Conservation (phyloP, 1,140 invertebrate genomes). For the Zaprionus ornatus region DNA sequence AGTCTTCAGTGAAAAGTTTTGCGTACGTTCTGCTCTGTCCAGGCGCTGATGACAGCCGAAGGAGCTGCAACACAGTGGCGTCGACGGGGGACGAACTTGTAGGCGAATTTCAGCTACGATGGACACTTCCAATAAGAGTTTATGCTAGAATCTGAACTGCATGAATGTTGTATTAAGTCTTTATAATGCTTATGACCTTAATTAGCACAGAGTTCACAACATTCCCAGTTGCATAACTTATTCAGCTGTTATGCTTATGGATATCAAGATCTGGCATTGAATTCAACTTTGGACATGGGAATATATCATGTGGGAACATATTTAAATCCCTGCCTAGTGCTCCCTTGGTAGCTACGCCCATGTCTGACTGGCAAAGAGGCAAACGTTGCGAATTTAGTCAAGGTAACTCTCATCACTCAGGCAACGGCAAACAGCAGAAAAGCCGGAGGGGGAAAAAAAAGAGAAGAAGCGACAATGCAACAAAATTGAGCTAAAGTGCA, state of each 20-base stretch:
- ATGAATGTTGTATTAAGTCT: no score
- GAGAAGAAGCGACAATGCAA: conserved; percentile 40
- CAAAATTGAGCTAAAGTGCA: conserved; percentile 41
- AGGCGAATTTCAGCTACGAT: background rate
- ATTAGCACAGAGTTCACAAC: background rate
- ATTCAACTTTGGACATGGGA: background rate
- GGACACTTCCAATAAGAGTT: background rate
- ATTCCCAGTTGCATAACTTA: background rate
- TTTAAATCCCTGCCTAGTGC: background rate
- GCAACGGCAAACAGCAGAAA: conserved; percentile 27
- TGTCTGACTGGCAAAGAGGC: conserved; percentile 1
- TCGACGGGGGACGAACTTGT: background rate
- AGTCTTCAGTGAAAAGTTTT: conserved; percentile 25
- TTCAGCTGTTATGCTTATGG: background rate
- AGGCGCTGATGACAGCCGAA: conserved; percentile 19
- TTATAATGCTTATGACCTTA: no score
- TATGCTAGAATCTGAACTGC: background rate
- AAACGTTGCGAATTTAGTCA: conserved; percentile 37
- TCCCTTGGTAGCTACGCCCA: background rate
- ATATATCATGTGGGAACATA: background rate
- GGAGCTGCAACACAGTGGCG: conserved; percentile 11
- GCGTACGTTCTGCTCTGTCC: conserved; percentile 6
- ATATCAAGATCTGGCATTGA: background rate
- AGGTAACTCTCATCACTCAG: conserved; percentile 41
- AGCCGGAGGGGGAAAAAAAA: background rate